Evolutionary conservation across 2,797 vertebrate genomes (phyloP), one percentile per base, ranked within the genome.

Genomic region (Propithecus deckenii): DNA sequence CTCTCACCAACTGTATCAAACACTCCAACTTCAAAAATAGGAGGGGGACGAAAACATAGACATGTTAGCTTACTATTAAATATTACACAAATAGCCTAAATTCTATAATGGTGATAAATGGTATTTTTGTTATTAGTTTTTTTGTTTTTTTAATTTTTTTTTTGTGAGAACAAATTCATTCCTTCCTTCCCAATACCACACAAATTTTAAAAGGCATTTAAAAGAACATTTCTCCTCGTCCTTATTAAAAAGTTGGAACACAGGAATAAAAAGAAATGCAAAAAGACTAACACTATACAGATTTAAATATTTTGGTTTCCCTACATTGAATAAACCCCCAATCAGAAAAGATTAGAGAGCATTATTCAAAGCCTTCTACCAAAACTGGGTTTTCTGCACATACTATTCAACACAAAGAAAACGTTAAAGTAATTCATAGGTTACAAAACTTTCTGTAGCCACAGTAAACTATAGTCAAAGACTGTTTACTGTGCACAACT

Each of bases 1-100:
- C 99, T 98, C 99, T 99, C 98, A 99, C 99, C 98, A 99, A 98
- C 80, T 98, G 99, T 84, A 99, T 98, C 96, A 99, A 98, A 94
- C 99, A 99, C 98, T 99, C 99, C 99, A 99, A 98, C 99, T 99
- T 98, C 35, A 96, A 98, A 98, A 89, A 86, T 13, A 46, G 86
- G 8, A 32, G 25, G 14, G 35, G 76, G 4, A 46, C 20, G 87
- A 96, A 11, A 96, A 97, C 86, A 80, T 17, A 94, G 52, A 85
- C 81, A 30, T 0, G 5, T 98, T 9, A 18, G 67, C 93, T 97
- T 5, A 61, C 28, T 2, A 38, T 7, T 15, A 41, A 35, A 74
- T 28, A 35, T 22, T 1, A 52, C 35, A 67, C 38, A 65, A 55
- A 13, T 5, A 12, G 2, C 5, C 32, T 38, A 22, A 71, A 65